Conservation (phyloP, 2,888 invertebrate genomes). For the Dioctria linearis region DNA sequence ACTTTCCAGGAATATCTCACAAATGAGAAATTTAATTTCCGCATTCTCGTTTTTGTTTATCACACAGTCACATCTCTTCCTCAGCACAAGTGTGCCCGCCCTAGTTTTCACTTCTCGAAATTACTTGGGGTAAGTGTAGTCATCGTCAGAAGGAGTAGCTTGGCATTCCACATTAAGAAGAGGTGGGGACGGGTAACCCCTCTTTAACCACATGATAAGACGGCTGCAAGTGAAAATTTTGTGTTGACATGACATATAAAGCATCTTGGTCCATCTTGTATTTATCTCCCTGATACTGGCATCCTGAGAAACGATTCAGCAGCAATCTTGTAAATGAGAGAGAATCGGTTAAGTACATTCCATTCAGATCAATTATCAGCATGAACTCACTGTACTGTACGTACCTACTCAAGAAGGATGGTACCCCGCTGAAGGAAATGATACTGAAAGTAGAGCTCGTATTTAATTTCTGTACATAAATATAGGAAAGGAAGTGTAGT, state of each 20-base stretch:
- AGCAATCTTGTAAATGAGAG: slow-evolving; percentile 21
- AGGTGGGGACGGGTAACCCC: background rate
- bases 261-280: slow-evolving; percentile 35
- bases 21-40: slow-evolving; percentile 30
- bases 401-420: no score
- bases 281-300: background rate
- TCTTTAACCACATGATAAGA: slow-evolving; percentile 33
- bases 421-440: slow-evolving; percentile 22
- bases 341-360: background rate
- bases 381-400: no score
- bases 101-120: background rate
- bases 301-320: slow-evolving; percentile 35
- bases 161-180: no score
- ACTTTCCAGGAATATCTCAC: background rate
- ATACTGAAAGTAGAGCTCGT: slow-evolving; percentile 38
- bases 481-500: slow-evolving; percentile 26
- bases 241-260: slow-evolving; percentile 35
- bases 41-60: slow-evolving; percentile 7
- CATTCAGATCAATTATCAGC: background rate
- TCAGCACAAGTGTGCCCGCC: background rate
- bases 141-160: no score
- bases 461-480: background rate
- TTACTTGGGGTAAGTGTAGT: background rate
- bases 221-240: slow-evolving; percentile 40
- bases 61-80: slow-evolving; percentile 1